Evolutionary conservation across 64 coral and sea anemone genomes (phyloP).

Genomic region (Dendronephthya gigantea): DNA sequence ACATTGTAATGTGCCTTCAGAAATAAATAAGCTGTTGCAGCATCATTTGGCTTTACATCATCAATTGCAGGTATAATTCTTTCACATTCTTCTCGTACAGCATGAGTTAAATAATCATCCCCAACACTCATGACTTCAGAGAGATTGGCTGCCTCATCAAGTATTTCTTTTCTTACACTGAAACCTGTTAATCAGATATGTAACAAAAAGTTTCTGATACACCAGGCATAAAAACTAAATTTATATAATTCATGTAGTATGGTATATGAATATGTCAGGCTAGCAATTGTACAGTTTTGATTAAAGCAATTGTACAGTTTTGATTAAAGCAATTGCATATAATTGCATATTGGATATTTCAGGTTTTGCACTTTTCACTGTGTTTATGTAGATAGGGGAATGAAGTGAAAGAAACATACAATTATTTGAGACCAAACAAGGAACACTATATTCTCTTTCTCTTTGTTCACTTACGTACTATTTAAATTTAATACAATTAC

Average conservation of each 20-base stretch:
- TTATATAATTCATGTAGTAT: neutral
- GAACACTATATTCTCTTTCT: too few relatives aligned
- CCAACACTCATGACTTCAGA: conserved; percentile 38
- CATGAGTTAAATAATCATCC: conserved; percentile 35
- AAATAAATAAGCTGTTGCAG: conserved; percentile 40
- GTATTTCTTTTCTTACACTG: conserved; percentile 31
- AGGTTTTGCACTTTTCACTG: too few relatives aligned
- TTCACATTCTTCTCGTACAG: conserved; percentile 45
- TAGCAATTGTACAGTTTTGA: neutral
- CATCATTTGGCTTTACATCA: conserved; percentile 38
- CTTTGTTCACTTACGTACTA: neutral
- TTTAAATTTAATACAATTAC: neutral
- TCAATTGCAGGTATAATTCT: conserved; percentile 41
- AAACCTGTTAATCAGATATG: conserved; percentile 21
- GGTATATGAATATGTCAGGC: too few relatives aligned
- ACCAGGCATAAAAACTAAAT: neutral
- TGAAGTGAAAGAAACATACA: too few relatives aligned
- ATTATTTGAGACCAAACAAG: too few relatives aligned
- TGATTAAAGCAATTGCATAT: too few relatives aligned
- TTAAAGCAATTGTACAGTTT: too few relatives aligned
- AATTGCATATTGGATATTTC: too few relatives aligned
- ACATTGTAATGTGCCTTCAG: conserved; percentile 38
- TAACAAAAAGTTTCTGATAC: conserved; percentile 8
- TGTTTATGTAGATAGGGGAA: too few relatives aligned
- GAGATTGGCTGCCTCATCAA: conserved; percentile 44